Conservation (phyloP, 2,113 vertebrate genomes). For the Falcunculus frontatus region DNA sequence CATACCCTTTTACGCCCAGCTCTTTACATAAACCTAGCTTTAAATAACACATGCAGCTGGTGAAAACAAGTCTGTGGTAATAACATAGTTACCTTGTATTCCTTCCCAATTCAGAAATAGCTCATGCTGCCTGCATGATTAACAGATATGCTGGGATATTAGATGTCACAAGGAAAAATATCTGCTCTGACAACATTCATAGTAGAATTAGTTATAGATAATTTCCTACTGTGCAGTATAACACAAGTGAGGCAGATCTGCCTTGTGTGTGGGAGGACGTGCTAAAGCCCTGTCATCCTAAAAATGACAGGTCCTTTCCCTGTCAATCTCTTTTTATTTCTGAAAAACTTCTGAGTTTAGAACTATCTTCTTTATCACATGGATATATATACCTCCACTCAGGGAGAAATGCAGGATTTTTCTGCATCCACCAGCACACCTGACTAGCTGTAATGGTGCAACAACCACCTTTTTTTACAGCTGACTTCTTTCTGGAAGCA, state of each 20-base stretch:
- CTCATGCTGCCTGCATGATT: background rate
- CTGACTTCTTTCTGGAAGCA: background rate
- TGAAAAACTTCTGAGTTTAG: background rate
- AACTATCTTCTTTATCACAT: background rate
- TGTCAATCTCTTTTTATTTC: background rate
- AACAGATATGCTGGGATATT: background rate
- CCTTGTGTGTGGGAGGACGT: background rate
- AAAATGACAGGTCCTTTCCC: background rate
- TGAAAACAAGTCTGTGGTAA: background rate
- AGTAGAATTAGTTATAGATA: background rate
- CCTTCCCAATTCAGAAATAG: background rate
- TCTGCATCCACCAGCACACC: background rate
- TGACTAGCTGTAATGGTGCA: background rate
- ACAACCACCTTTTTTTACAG: background rate
- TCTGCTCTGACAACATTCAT: background rate
- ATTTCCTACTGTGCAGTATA: background rate
- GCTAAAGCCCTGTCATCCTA: background rate
- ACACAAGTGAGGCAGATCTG: background rate
- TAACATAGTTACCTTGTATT: background rate
- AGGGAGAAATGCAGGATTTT: background rate
- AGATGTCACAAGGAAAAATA: background rate
- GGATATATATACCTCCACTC: background rate
- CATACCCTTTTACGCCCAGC: background rate
- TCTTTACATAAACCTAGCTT: background rate
- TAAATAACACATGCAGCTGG: constrained; percentile 3